Conservation (phyloP, 2,113 vertebrate genomes). For the Neomonachus schauinslandi region DNA sequence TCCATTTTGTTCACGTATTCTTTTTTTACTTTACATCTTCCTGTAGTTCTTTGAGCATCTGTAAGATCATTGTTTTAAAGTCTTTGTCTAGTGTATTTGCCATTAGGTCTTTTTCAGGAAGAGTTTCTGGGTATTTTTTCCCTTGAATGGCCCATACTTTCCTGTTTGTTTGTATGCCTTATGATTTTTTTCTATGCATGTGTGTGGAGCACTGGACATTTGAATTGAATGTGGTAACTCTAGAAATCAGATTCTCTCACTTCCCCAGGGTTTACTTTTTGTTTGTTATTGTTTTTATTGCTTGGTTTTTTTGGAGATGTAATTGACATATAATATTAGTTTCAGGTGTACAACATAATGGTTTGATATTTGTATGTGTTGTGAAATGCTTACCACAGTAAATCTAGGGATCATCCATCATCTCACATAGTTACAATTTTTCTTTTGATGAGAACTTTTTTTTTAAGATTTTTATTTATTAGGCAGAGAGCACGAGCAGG, state of each 20-base stretch:
- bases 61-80: background rate
- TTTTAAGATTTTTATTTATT: no score
- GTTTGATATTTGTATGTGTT: no score
- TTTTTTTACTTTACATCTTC: background rate
- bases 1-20: background rate
- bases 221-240: background rate
- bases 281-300: no score
- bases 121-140: background rate
- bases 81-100: background rate
- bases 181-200: background rate
- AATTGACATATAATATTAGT: no score
- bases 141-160: background rate
- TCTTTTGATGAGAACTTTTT: background rate
- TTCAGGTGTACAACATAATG: no score
- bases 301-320: background rate
- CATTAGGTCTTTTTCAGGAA: background rate
- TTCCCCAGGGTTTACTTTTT: background rate
- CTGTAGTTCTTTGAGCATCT: background rate
- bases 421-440: background rate
- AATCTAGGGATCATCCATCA: background rate
- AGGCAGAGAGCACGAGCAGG: no score
- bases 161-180: background rate
- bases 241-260: background rate
- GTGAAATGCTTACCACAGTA: no score
- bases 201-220: background rate